phyloP scores from a whole-genome alignment of 2,113 vertebrate species.

The Tricholaema leucomelas region DNA sequence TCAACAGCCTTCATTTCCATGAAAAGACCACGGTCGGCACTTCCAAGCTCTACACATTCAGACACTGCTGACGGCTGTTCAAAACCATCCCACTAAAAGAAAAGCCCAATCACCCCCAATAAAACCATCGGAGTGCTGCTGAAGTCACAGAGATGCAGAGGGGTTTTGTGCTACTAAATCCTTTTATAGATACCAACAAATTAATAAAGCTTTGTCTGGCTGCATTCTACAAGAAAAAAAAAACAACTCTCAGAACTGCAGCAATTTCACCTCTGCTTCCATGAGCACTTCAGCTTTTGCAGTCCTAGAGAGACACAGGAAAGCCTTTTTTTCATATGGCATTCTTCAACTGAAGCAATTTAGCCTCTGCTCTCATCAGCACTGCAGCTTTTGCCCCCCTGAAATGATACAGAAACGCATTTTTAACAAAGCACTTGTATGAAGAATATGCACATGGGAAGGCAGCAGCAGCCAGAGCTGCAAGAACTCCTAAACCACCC shows the following conservation, averaged over 20 bases:
- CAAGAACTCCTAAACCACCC: background rate
- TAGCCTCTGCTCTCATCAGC: background rate
- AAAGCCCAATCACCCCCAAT: background rate
- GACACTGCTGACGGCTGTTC: rapidly evolving
- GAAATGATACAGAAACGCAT: too few species aligned
- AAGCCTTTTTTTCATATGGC: background rate
- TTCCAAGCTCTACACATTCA: background rate
- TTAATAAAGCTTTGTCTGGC: background rate
- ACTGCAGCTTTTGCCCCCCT: background rate
- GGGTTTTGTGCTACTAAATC: background rate
- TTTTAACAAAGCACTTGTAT: background rate
- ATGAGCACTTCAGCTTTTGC: background rate
- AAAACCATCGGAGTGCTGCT: background rate
- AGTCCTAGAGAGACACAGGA: background rate
- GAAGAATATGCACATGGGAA: background rate
- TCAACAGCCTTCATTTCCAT: background rate
- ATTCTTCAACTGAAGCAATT: background rate
- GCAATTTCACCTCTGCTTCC: background rate
- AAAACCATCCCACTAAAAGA: background rate
- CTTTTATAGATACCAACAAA: background rate
- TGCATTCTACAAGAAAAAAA: background rate
- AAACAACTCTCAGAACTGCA: background rate
- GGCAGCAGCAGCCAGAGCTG: background rate
- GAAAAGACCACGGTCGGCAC: background rate
- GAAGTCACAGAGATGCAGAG: background rate